Base-by-base conservation (phyloP, 2,888 invertebrate genomes). In the Clistopyga incitator region DNA sequence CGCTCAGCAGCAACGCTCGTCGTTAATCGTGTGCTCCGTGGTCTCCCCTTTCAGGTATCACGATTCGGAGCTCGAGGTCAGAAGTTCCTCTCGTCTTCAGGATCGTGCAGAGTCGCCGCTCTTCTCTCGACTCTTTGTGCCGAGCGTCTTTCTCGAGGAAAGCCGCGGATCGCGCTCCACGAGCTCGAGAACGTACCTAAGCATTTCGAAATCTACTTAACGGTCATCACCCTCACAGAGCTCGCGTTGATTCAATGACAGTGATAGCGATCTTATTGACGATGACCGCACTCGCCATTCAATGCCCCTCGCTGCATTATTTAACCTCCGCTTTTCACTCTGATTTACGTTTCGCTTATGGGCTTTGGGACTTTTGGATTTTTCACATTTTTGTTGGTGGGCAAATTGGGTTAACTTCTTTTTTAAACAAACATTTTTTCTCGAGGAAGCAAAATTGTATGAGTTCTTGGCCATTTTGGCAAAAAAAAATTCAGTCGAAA, bases 21-120 rank as follows among this genome's bases (percentile, higher is more conserved):
- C 81, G 75, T 81, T 77, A 77, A 81, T 81, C 81, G 76, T 71
- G 71, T 54, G 71, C 71, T 76, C 76, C 70, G 59, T 70, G 76
- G 52, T 81, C 81, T 81, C 72, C 54, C 42, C 67, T 76, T 67
- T 65, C 65, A 65, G 47, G 67, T 76, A 81, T 81, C 77, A 81
- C 81, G 81, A 81, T 81, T 81, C 81, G 65, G 77, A 20, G 71
- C 72, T 72, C 77, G 81, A 71, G 81, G 81, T 81, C 81, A 81
- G 77, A 77, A 72, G 81, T 81, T 77, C 77, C 70, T 81, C 81
- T 81, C 77, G 77, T 77, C 78, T 78, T 59, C 50, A 61, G 68
- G 68, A 78, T 67, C 54, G 72, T 56, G 47, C 61, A 29, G 25
- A 29, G 25, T 23, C 59, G 59, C 52, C 61, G 38, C 54, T 75